These are phyloP conservation scores for Dromococcyx pavoninus DNA, from an alignment of 2,797 vertebrate genomes.

Conservation along the genomic window DNA sequence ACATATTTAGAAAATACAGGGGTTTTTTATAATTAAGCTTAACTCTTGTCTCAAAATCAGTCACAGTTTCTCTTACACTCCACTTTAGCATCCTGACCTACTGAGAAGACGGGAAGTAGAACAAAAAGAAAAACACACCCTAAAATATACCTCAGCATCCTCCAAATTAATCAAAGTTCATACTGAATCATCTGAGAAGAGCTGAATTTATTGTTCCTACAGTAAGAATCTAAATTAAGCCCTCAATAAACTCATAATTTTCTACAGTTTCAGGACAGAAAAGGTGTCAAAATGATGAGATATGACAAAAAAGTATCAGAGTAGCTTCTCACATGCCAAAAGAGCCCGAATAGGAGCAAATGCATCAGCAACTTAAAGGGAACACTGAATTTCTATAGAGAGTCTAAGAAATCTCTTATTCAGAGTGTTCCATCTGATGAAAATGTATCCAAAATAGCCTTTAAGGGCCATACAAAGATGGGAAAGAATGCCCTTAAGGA, in stretches of 20 bases:
- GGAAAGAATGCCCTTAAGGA: background rate
- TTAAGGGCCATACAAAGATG: background rate
- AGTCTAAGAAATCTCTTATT: background rate
- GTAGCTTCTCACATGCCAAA: background rate
- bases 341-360: background rate
- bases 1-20: background rate
- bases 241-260: background rate
- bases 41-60: slow-evolving; percentile 2
- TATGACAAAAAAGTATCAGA: background rate
- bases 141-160: background rate
- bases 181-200: background rate
- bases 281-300: background rate
- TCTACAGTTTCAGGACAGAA: background rate
- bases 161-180: background rate
- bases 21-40: background rate
- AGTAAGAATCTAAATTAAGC: background rate
- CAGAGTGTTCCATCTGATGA: background rate
- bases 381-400: background rate
- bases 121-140: background rate
- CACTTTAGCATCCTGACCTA: background rate
- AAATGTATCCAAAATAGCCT: background rate
- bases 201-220: background rate
- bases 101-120: background rate
- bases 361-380: background rate
- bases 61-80: background rate